phyloP scores from a whole-genome alignment of 2,888 invertebrate genomes.

The Crepidodera aurea region DNA sequence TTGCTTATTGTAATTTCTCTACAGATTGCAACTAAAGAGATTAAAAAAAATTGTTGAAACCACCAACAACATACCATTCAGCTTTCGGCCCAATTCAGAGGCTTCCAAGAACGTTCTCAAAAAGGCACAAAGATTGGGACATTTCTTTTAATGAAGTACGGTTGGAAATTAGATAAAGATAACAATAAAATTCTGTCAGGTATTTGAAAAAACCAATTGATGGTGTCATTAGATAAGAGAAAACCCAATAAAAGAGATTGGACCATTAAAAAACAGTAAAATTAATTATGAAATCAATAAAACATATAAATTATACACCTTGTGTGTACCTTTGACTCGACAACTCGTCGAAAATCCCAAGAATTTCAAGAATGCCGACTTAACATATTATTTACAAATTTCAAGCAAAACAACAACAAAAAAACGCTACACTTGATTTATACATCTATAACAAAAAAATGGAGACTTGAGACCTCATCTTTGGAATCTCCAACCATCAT shows the following conservation, averaged over 20 bases:
- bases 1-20: too few species aligned
- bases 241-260: background rate
- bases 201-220: too few species aligned
- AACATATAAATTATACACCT: background rate
- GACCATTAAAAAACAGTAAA: background rate
- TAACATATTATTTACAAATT: slow-evolving; percentile 23
- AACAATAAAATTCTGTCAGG: too few species aligned
- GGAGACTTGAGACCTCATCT: slow-evolving; percentile 24
- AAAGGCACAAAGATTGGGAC: too few species aligned
- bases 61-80: too few species aligned
- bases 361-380: slow-evolving; percentile 25
- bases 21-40: too few species aligned
- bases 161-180: too few species aligned
- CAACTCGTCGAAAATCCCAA: slow-evolving; percentile 13
- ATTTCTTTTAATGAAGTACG: too few species aligned
- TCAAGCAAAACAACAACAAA: slow-evolving; percentile 24
- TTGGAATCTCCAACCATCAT: slow-evolving; percentile 38
- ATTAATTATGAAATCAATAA: background rate
- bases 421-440: slow-evolving; percentile 27
- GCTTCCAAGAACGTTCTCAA: too few species aligned
- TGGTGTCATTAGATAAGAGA: background rate
- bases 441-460: slow-evolving; percentile 29
- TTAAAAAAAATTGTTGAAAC: too few species aligned
- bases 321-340: background rate
- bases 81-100: too few species aligned